Evolutionary conservation across 1,140 invertebrate species (phyloP).

Genomic region (Drosophila kurseongensis): DNA sequence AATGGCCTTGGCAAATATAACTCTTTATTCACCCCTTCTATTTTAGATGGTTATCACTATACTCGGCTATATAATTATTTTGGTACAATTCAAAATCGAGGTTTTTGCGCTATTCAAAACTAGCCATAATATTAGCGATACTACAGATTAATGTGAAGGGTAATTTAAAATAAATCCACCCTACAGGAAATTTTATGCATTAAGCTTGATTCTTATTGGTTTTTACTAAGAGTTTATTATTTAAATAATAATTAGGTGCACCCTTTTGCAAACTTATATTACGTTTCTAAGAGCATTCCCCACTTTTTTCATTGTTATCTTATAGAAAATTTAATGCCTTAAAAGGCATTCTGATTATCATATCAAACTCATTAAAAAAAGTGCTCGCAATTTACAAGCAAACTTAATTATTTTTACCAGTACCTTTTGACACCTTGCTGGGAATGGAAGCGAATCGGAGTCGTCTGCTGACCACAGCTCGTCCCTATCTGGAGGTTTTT

Average conservation of each 20-base stretch:
- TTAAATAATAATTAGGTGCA: no score
- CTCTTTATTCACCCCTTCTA: background rate
- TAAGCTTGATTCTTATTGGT: no score
- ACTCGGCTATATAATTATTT: slow-evolving; percentile 49
- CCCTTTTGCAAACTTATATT: no score
- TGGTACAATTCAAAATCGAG: slow-evolving; percentile 68
- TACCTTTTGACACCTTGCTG: background rate
- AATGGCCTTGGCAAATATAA: background rate
- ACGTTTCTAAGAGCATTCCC: no score
- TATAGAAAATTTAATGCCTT: no score
- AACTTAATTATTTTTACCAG: background rate
- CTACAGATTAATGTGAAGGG: no score
- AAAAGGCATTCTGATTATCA: slow-evolving; percentile 6
- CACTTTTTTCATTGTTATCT: background rate
- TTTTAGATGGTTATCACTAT: slow-evolving; percentile 56
- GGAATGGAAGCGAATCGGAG: slow-evolving; percentile 16
- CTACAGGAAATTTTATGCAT: no score
- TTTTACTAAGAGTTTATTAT: no score
- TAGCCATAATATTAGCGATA: background rate
- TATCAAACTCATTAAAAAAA: slow-evolving; percentile 3
- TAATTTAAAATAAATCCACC: no score
- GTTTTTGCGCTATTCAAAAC: background rate
- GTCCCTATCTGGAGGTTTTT: slow-evolving; percentile 21
- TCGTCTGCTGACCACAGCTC: slow-evolving; percentile 7
- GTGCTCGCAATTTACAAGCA: background rate